Percentiles rank a stretch among this genome's conserved stretches.
Evolutionary conservation across 1,140 invertebrate genomes (phyloP).

Genomic region (Drosophila pachea): DNA sequence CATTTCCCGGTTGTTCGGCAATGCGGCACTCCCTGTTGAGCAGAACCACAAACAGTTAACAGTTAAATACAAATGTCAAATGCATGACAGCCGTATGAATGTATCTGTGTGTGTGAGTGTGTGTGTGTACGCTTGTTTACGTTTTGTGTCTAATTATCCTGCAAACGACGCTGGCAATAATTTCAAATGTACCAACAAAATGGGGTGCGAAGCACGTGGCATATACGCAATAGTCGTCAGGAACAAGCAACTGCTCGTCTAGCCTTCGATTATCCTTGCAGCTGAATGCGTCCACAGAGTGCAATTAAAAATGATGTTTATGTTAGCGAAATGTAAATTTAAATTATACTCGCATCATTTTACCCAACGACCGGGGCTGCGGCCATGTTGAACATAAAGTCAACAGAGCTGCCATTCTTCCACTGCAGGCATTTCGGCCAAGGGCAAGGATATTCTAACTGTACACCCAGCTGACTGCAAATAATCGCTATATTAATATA

Average conservation of each 20-base stretch:
- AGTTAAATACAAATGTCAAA: constrained; percentile 66
- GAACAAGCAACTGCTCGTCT: constrained; percentile 10
- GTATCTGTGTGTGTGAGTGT: background rate
- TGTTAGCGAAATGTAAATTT: constrained; percentile 51
- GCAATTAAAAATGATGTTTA: constrained; percentile 72
- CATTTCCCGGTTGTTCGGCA: constrained; percentile 32
- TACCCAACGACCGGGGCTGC: background rate
- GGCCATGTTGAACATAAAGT: background rate
- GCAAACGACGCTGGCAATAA: constrained; percentile 40
- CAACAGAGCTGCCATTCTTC: background rate
- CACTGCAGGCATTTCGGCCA: no score
- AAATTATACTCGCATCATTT: constrained; percentile 32
- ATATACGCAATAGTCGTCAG: constrained; percentile 37
- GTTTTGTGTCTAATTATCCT: constrained; percentile 38
- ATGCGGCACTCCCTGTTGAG: constrained; percentile 43
- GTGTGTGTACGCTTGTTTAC: constrained; percentile 9
- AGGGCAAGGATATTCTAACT: no score
- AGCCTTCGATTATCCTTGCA: constrained; percentile 42
- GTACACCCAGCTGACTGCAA: no score
- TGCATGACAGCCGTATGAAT: constrained; percentile 4
- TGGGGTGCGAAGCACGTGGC: constrained; percentile 42
- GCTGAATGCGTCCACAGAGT: constrained; percentile 51
- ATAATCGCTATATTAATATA: no score
- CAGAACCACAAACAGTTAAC: constrained; percentile 51
- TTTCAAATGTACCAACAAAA: constrained; percentile 45